These are phyloP conservation scores for Oreochromis mossambicus DNA, from an alignment of 2,797 vertebrate species.

Conservation along the genomic window DNA sequence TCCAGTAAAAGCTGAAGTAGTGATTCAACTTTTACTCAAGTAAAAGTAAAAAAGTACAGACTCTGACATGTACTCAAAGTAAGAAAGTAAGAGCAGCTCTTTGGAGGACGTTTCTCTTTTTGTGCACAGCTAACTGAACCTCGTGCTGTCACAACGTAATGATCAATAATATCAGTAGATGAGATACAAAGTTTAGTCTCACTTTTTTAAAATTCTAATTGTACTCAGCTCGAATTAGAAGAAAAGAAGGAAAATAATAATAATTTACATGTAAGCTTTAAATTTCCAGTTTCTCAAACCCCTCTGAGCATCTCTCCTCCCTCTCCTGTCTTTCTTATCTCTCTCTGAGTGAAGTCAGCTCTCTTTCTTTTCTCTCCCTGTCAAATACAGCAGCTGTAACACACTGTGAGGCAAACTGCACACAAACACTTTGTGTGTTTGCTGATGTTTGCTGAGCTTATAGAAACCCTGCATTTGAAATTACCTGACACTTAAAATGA, in stretches of 20 bases:
- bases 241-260: accelerated
- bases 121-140: neutral
- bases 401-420: neutral
- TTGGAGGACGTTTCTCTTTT: neutral
- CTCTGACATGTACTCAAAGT: neutral
- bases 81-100: neutral
- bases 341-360: no score
- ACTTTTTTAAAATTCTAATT: neutral
- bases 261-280: neutral
- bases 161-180: neutral
- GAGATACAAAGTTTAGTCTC: neutral
- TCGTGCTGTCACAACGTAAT: accelerated
- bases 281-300: accelerated
- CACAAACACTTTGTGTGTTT: neutral
- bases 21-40: neutral
- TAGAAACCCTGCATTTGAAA: neutral
- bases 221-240: neutral
- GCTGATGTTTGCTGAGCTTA: neutral
- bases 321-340: neutral
- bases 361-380: no score
- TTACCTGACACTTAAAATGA: neutral
- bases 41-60: neutral
- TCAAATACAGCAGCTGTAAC: neutral
- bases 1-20: neutral
- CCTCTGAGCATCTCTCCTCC: neutral